Evolutionary conservation across 1,140 invertebrate species (phyloP).

Genomic region (Aphaenogaster ashmeadi): DNA sequence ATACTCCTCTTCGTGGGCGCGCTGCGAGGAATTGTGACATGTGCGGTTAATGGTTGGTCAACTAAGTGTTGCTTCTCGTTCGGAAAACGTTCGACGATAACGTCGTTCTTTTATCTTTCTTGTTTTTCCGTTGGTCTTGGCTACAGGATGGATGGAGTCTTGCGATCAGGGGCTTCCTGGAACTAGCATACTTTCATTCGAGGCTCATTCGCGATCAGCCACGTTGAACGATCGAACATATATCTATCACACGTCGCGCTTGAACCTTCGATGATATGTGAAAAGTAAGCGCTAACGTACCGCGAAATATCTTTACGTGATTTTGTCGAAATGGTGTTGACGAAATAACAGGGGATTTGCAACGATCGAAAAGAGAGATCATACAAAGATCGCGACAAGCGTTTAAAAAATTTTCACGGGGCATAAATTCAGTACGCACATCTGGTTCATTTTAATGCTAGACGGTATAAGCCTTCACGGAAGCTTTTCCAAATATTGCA

Average conservation of each 20-base stretch:
- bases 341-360: slow-evolving; percentile 1
- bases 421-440: neutral
- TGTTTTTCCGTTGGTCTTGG: slow-evolving; percentile 71
- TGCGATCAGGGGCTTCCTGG: slow-evolving; percentile 79
- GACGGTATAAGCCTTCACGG: neutral
- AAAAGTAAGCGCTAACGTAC: neutral
- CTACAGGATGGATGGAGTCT: slow-evolving; percentile 72
- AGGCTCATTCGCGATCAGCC: slow-evolving; percentile 60
- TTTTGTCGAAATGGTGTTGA: neutral
- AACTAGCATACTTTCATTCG: slow-evolving; percentile 75
- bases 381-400: neutral
- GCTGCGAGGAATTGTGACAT: slow-evolving; percentile 55
- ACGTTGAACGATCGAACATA: slow-evolving; percentile 24
- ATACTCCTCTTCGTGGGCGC: slow-evolving; percentile 40
- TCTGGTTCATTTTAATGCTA: neutral
- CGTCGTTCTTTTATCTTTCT: slow-evolving; percentile 16
- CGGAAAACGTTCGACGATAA: slow-evolving; percentile 30
- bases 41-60: slow-evolving; percentile 68
- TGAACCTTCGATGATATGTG: neutral
- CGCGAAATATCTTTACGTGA: neutral
- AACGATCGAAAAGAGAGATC: neutral
- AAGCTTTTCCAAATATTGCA: neutral
- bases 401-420: neutral
- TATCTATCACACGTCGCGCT: neutral
- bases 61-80: slow-evolving; percentile 71